Evolutionary conservation across 1,140 invertebrate genomes (phyloP), one percentile per base, ranked within the genome.

Genomic region (Orius insidiosus): DNA sequence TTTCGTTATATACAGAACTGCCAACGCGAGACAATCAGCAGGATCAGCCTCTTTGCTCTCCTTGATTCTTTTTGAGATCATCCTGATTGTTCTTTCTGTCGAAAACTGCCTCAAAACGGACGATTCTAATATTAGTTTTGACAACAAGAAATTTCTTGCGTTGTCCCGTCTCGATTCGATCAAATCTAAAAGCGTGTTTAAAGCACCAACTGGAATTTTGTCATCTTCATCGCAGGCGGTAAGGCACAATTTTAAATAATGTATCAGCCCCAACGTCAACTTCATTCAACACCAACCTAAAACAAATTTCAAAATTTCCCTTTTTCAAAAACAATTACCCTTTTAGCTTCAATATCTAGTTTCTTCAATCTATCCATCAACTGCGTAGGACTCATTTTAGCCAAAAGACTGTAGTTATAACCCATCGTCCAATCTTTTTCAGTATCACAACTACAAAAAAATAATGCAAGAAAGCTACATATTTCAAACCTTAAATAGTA

Each of bases 341-440:
- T 43, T 46, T 53, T 53, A 24, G 47, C 52, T 16, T 53, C 49
- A 14, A 58, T 56, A 47, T 64, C 59, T 18, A 64, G 16, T 46
- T 61, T 58, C 52, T 60, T 61, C n/a, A 63, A 39, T 37, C 56
- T 34, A 48, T 48, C 62, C 11, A 75, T 55, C 2, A 74, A 64
- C 52, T 71, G 66, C 0, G 60, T 57, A 2, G 68, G 60, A 19
- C 58, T 62, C 1, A 74, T 45, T 8, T 62, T 59, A 1, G 74
- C 71, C 63, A 72, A 72, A 51, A 67, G 24, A 50, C 69, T 53
- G 71, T 78, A 56, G 71, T 76, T 2, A 68, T 68, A 52, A 68
- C 70, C 70, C n/a, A 70, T 55, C 33, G 60, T 56, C 66, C 71
- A 75, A 42, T 75, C 69, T 2, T 62, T 59, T 50, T 70, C 64